phyloP scores from a whole-genome alignment of 2,888 invertebrate genomes.

The Cyaniris semiargus region DNA sequence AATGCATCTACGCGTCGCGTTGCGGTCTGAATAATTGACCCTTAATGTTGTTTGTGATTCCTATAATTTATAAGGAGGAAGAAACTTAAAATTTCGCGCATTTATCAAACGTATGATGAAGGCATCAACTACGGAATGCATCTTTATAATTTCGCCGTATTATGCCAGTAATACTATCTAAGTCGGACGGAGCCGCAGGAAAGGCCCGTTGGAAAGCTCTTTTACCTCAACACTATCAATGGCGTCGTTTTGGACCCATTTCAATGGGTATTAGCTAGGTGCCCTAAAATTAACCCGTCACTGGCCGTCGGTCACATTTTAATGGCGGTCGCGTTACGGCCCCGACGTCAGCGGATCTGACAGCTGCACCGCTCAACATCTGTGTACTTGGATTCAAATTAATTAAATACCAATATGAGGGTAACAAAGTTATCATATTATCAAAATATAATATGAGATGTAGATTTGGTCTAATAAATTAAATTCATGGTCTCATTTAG shows the following conservation, averaged over 20 bases:
- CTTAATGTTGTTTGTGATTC: too few relatives aligned
- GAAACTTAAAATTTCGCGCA: too few relatives aligned
- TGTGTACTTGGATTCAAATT: constrained; percentile 19
- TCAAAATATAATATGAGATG: not conserved
- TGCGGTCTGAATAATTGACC: too few relatives aligned
- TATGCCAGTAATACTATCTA: not conserved
- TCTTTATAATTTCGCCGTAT: too few relatives aligned
- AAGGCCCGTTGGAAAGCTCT: not conserved
- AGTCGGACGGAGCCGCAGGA: too few relatives aligned
- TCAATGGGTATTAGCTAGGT: constrained; percentile 77
- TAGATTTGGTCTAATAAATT: not conserved
- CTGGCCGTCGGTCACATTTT: constrained; percentile 74
- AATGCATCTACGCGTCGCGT: too few relatives aligned
- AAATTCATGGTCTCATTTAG: not conserved
- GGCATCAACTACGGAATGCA: too few relatives aligned
- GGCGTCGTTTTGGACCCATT: constrained; percentile 61
- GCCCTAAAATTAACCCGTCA: constrained; percentile 75
- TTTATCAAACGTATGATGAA: too few relatives aligned
- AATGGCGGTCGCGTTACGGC: constrained; percentile 72
- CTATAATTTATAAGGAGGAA: too few relatives aligned
- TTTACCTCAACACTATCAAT: not conserved
- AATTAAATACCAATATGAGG: constrained; percentile 14
- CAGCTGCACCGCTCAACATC: constrained; percentile 26
- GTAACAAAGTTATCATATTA: not conserved
- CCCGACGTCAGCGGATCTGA: constrained; percentile 52